Percentiles rank a stretch among this genome's conserved stretches.
These are phyloP conservation scores for Seriola aureovittata DNA, from an alignment of 2,113 vertebrate genomes.

Conservation along the genomic window DNA sequence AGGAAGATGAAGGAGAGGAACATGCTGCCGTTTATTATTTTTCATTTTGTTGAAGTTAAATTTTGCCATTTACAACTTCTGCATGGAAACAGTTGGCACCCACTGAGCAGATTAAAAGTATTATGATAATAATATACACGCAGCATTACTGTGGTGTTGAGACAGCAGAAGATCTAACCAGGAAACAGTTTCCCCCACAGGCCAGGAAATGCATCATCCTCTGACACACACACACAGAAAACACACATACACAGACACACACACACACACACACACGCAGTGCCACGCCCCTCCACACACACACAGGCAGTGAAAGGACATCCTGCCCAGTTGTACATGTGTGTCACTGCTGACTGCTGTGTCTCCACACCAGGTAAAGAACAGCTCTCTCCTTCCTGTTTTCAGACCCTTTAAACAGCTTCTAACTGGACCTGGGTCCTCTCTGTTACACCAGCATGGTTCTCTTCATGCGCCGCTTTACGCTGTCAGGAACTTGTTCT, in stretches of 20 bases:
- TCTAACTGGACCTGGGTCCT: not conserved
- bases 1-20: not conserved
- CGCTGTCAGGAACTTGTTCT: not conserved
- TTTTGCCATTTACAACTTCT: not conserved
- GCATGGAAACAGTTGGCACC: not conserved
- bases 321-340: slow-evolving; percentile 55
- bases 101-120: not conserved
- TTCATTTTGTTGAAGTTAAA: not conserved
- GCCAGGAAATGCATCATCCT: slow-evolving; percentile 73
- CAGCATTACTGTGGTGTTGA: slow-evolving; percentile 2
- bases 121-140: not conserved
- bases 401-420: slow-evolving; percentile 5
- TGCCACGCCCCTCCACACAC: slow-evolving; percentile 51
- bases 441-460: not conserved
- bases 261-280: slow-evolving; percentile 34
- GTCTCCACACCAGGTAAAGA: slow-evolving; percentile 70
- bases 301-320: slow-evolving; percentile 50
- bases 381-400: slow-evolving; percentile 43
- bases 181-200: slow-evolving; percentile 53
- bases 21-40: not conserved
- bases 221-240: slow-evolving; percentile 26
- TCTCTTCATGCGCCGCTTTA: not conserved
- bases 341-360: slow-evolving; percentile 56
- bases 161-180: slow-evolving; percentile 46
- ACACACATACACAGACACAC: slow-evolving; percentile 32